Base-by-base conservation (phyloP, 2,797 vertebrate species). In the Meriones psammophilus region DNA sequence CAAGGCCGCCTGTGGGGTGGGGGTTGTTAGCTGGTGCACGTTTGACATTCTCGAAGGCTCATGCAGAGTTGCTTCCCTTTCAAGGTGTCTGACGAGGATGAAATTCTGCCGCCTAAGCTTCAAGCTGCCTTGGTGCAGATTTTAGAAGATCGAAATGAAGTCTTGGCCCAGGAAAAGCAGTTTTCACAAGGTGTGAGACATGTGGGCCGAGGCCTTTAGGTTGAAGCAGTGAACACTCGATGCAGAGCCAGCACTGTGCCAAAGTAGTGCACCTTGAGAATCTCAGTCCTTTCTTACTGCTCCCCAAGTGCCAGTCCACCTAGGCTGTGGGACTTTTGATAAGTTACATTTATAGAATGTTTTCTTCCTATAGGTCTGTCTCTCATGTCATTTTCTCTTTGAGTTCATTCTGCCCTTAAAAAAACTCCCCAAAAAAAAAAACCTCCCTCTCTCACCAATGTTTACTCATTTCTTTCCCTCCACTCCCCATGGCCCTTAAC, bases 31-130 rank as follows among this genome's bases (percentile, higher is more conserved):
- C 46, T 89, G 0, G 0, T 83, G n/a, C 50, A 1, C 80, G 0
- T 90, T 80, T 89, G 22, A 58, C 92, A 80, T 24, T 93, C 26
- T 56, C 30, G 64, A 58, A 85, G 93, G 36, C 0, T 28, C 90
- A 95, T 39, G 42, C 33, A 64, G 0, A 79, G 69, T 81, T 94
- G 87, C 39, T 50, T 89, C 30, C 88, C 71, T 94, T 60, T 76
- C 92, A 74, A 99, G 99, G 98, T 99, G 5, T 99, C 99, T 12
- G 99, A 99, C 94, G 99, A 99, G 97, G 99, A 99, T 94, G 99
- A 99, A 97, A 99, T 99, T 98, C 98, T 99, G 97, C 99, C 99
- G 97, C 99, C 99, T 95, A 99, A 99, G 97, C 99, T 99, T 54
- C 99, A 99, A 97, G 99, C 99, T 78, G 99, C 99, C 0, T 98